Base-by-base conservation (phyloP, 1,140 invertebrate species). In the Leptinotarsa lineolata region DNA sequence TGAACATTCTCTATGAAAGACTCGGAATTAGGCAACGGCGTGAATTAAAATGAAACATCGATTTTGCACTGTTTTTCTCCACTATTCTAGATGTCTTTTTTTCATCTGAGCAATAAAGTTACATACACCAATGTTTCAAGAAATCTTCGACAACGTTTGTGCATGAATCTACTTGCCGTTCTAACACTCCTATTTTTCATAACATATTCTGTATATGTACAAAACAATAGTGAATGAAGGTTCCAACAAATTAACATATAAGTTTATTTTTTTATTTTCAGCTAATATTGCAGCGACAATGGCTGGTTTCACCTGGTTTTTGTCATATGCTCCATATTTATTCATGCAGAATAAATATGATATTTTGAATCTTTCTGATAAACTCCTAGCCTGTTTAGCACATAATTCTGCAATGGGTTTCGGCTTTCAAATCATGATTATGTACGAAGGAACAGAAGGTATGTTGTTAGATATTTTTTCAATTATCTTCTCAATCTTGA, bases 371-470 rank as follows among this genome's bases (percentile, higher is more conserved):
- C 68, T 87, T 5, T 63, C 72, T 0, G 77, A 85, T 2, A 92
- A 92, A 80, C 74, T 90, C 0, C 58, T 86, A 13, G 86, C 88
- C 20, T 90, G 90, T 79, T 81, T 95, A 6, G 87, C 90, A 48
- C 89, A 89, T 5, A 94, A 93, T 79, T 90, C 92, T 2, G 92
- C 91, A 1, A 92, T 95, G 90, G 90, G 91, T 0, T 92, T 90
- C 81, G 93, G 92, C 4, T 91, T 93, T 54, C 87, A 89, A 78
- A 78, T 94, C 21, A 89, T 92, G 74, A 73, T 92, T 60, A 85
- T 87, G 79, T 87, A 89, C 81, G 90, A 94, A 88, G 89, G 89
- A 81, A 87, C 87, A 78, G 90, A 90, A 81, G 88, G 30, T 39
- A 39, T 39, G 30, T 39, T 39, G 30, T 39, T 11, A 3, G 2